These are phyloP conservation scores for Pampusana beccarii DNA, from an alignment of 2,113 vertebrate genomes.

Conservation along the genomic window DNA sequence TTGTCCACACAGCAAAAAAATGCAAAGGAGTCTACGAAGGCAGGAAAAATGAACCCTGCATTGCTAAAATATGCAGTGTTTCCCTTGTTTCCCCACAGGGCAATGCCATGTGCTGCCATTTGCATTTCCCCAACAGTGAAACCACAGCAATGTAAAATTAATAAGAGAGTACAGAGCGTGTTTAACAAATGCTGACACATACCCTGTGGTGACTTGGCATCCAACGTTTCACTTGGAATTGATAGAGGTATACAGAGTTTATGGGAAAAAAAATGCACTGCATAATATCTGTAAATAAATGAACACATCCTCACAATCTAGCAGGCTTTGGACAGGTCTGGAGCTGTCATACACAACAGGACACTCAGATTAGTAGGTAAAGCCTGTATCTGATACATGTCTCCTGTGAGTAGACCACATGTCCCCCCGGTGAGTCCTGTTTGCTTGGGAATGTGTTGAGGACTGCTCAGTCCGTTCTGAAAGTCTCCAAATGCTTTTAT, in stretches of 20 bases:
- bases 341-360: not conserved
- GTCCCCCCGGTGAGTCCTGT: not conserved
- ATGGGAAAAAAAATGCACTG: not conserved
- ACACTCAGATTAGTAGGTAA: not conserved
- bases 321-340: not conserved
- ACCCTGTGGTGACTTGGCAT: constrained; percentile 39
- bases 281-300: not conserved
- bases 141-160: constrained; percentile 34
- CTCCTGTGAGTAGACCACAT: not conserved
- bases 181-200: constrained; percentile 36
- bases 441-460: not conserved
- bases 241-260: not conserved
- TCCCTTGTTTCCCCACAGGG: not conserved
- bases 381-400: fast-evolving
- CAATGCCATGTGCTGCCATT: constrained; percentile 15
- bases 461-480: not conserved
- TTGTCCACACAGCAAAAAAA: not conserved
- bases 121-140: constrained; percentile 23
- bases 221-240: not conserved
- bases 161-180: constrained; percentile 7
- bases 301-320: not conserved
- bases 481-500: not conserved
- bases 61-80: not conserved
- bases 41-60: not conserved
- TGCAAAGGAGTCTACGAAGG: not conserved